Base-by-base conservation (phyloP, 2,888 invertebrate species). In the Meliscaeva auricollis region DNA sequence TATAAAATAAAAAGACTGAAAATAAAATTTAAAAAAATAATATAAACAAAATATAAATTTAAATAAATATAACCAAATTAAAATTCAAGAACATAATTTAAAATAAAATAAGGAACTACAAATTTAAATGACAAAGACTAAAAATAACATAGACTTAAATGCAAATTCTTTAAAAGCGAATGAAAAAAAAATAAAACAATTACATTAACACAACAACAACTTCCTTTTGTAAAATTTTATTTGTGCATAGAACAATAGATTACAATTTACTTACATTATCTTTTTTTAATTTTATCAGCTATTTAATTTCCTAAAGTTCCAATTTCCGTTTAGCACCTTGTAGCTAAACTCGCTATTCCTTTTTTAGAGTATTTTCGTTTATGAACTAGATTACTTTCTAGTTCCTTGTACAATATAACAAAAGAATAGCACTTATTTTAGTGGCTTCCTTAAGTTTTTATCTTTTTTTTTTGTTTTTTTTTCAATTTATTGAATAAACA, bases 371-470 rank as follows among this genome's bases (percentile, higher is more conserved):
- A 4, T 20, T 35, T 7, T 11, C 2, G 26, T 52, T 52, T n/a
- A 7, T 7, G 1, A 58, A 38, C 20, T 58, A 13, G 38, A 20
- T 17, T 13, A 58, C 15, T 17, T 32, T 32, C 9, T 3, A 9
- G 13, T 13, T 38, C 20, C 9, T 35, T 13, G 13, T 38, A n/a
- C 13, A 13, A 38, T 20, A 11, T 20, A 38, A 38, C 5, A 38
- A 58, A 38, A 35, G 9, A 15, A 56, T 1, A 38, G 58, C 58
- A 58, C 58, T 58, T 58, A 4, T 3, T 32, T 13, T 32, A 30
- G 0, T 30, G 5, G 30, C 54, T 54, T 30, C 54, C 30, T 30
- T 30, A 32, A 54, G 30, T 54, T 20, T 58, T 38, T 4, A 9
- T 5, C 8, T 7, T 13, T 20, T 17, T n/a, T 20, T 38, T 30